Evolutionary conservation across 2,888 invertebrate genomes (phyloP).

Genomic region (Oxycera nigricornis): DNA sequence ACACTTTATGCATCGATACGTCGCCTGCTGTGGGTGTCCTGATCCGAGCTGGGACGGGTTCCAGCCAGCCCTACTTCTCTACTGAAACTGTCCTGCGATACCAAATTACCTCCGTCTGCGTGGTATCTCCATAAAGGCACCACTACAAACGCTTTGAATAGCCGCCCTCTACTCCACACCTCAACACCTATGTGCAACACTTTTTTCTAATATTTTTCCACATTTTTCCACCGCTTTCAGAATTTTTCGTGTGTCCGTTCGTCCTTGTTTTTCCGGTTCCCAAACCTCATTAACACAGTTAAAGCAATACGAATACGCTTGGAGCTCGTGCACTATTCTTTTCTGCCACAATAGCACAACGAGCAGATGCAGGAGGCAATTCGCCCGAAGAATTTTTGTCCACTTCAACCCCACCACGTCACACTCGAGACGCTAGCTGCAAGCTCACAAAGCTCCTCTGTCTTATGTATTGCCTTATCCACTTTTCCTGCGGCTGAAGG

Average conservation of each 20-base stretch:
- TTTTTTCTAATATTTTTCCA: slow-evolving; percentile 43
- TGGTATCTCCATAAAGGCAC: not conserved
- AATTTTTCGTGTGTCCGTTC: slow-evolving; percentile 42
- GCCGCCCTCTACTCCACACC: slow-evolving; percentile 18
- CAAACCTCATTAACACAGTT: slow-evolving; percentile 31
- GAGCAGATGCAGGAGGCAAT: slow-evolving; percentile 16
- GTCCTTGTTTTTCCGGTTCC: slow-evolving; percentile 21
- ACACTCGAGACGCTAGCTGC: slow-evolving; percentile 25
- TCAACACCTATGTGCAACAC: slow-evolving; percentile 33
- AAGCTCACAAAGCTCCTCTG: slow-evolving; percentile 27
- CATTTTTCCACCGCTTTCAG: slow-evolving; percentile 41
- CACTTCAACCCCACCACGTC: slow-evolving; percentile 40
- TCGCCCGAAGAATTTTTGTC: slow-evolving; percentile 43
- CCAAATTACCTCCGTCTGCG: slow-evolving; percentile 43
- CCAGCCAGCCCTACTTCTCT: no score
- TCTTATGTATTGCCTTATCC: slow-evolving; percentile 42
- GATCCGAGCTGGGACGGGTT: no score
- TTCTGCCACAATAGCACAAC: not conserved
- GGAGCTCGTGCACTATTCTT: not conserved
- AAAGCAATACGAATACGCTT: slow-evolving; percentile 11
- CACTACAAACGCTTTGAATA: not conserved
- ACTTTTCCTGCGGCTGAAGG: slow-evolving; percentile 24
- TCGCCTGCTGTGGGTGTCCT: not conserved
- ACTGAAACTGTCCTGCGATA: not conserved
- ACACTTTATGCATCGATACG: slow-evolving; percentile 43